Evolutionary conservation across 2,113 vertebrate genomes (phyloP).

Genomic region (Bufo bufo): DNA sequence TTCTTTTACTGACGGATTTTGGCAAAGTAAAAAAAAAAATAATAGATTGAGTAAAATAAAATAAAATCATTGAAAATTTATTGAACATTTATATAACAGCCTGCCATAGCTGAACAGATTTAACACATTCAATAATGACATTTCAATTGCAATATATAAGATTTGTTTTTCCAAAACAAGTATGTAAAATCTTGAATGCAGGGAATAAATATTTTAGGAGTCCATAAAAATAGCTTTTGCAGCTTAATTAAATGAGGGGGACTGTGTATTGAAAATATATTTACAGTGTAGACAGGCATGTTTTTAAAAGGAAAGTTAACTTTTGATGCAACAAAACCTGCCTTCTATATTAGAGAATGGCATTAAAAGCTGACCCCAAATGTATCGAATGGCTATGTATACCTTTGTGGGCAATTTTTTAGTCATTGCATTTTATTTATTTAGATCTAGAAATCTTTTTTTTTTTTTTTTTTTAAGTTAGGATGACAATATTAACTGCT

Average conservation of each 20-base stretch:
- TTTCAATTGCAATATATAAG: constrained; percentile 35
- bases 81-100: constrained; percentile 48
- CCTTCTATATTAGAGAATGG: neutral
- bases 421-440: no score
- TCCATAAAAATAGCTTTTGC: constrained; percentile 3
- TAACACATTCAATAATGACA: constrained; percentile 21
- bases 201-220: neutral
- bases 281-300: neutral
- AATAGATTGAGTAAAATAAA: constrained; percentile 49
- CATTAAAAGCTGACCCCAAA: no score
- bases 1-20: constrained; percentile 45
- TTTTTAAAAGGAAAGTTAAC: neutral
- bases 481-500: no score
- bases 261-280: neutral
- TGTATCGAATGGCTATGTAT: no score
- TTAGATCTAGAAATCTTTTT: no score
- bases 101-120: constrained; percentile 32
- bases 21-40: constrained; percentile 46
- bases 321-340: neutral
- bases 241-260: neutral
- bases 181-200: neutral
- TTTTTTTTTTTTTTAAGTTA: no score
- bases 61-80: constrained; percentile 45
- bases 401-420: no score
- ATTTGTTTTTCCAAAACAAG: constrained; percentile 20